phyloP scores from a whole-genome alignment of 2,888 invertebrate species.

The Ophion ellenae region DNA sequence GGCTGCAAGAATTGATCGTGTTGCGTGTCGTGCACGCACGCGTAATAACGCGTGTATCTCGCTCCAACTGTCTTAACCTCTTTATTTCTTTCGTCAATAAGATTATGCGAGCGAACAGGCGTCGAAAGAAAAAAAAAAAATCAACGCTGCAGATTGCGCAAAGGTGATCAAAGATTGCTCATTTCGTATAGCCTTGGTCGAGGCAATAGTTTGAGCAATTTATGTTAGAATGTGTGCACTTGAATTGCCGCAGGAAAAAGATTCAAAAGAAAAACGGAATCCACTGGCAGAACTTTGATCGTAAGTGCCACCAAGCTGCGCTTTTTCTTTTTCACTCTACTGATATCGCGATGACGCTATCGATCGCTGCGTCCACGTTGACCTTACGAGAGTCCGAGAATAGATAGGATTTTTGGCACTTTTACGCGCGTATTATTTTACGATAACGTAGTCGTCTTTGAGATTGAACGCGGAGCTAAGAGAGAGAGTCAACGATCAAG shows the following conservation, averaged over 20 bases:
- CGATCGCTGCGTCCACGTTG: not conserved
- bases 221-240: constrained; percentile 34
- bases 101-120: not conserved
- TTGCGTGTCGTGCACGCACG: too few relatives aligned
- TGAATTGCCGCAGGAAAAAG: not conserved
- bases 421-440: too few relatives aligned
- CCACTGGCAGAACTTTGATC: constrained; percentile 29
- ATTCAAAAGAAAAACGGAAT: not conserved
- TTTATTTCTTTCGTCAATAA: not conserved
- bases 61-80: constrained; percentile 11
- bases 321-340: not conserved
- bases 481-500: too few relatives aligned
- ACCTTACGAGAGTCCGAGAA: not conserved
- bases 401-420: constrained; percentile 10
- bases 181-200: constrained; percentile 40
- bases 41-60: not conserved
- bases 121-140: constrained; percentile 10
- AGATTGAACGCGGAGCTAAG: too few relatives aligned
- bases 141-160: constrained; percentile 14
- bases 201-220: constrained; percentile 43
- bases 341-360: not conserved
- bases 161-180: constrained; percentile 46
- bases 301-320: not conserved
- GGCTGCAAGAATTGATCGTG: not conserved
- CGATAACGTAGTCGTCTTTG: too few relatives aligned